Base-by-base conservation (phyloP, 2,888 invertebrate species). In the Marronus borbonicus region DNA sequence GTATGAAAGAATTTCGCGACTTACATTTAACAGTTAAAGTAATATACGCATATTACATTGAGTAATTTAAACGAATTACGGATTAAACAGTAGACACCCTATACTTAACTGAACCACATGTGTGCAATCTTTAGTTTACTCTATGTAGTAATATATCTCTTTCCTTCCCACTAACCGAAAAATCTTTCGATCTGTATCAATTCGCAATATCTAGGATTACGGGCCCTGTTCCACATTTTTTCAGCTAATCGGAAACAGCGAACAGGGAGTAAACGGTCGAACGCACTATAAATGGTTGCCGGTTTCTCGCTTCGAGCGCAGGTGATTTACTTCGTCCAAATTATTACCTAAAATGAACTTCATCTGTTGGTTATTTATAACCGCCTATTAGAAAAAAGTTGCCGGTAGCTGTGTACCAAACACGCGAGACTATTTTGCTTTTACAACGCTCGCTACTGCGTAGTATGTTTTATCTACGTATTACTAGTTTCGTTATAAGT, bases 271-370 rank as follows among this genome's bases (percentile, higher is more conserved):
- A 80, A 81, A 81, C 78, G 49, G 24, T 60, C 60, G 60, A 68
- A 28, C 52, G 36, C 68, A 39, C 49, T 68, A 36, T 58, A 68
- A 17, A 39, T 39, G 80, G 74, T 80, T 80, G 76, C 79, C 55
- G 68, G 79, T 78, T 36, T 60, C 39, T 60, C 72, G 77, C 77
- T 81, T 80, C 52, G 76, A 72, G 72, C 72, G 76, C 76, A 64
- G 79, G 85, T 85, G 85, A 86, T 86, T 86, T 86, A 86, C 83
- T 81, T 81, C 83, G 78, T 81, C 81, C 79, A 86, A 86, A 86
- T 86, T 86, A 86, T 84, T 86, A 84, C 81, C 81, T 82, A 84
- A 85, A 85, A 85, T 83, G 82, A 83, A 85, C 82, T 83, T 84
- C 83, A 81, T 83, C 83, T 82, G 81, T 76, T 81, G 80, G 83